Evolutionary conservation across 30 jellyfish, hydroid and myxozoan genomes (phyloP).

Genomic region (Aurelia aurita): DNA sequence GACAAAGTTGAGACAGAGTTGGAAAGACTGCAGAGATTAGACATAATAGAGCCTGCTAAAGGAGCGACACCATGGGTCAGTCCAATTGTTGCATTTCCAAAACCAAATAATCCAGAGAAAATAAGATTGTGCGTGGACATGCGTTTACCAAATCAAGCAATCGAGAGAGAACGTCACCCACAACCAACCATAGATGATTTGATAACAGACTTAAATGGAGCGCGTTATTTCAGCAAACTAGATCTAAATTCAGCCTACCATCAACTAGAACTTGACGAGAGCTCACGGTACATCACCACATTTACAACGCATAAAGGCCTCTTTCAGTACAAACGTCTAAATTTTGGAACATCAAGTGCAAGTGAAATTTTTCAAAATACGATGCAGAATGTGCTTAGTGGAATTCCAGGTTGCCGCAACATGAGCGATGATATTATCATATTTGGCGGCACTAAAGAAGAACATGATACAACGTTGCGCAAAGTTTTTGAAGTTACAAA

Average conservation of each 20-base stretch:
- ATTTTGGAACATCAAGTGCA: constrained; percentile 3
- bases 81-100: too few species aligned
- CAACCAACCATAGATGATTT: too few species aligned
- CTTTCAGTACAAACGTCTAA: not conserved
- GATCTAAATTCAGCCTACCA: not conserved
- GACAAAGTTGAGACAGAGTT: too few species aligned
- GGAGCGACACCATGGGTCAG: too few species aligned
- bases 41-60: too few species aligned
- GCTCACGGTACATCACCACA: not conserved
- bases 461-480: not conserved
- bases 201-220: too few species aligned
- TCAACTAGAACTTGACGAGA: constrained; percentile 4
- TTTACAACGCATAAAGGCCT: not conserved
- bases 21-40: too few species aligned
- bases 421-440: not conserved
- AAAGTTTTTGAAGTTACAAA: not conserved
- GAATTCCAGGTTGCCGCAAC: not conserved
- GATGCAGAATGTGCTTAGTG: not conserved
- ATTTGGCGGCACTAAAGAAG: not conserved
- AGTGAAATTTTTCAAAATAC: not conserved
- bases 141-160: too few species aligned
- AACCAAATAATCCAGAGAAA: too few species aligned
- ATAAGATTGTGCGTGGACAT: too few species aligned
- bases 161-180: too few species aligned
- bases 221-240: not conserved